Conservation (phyloP, 1,140 invertebrate species). For the Paracyclopina nana region DNA sequence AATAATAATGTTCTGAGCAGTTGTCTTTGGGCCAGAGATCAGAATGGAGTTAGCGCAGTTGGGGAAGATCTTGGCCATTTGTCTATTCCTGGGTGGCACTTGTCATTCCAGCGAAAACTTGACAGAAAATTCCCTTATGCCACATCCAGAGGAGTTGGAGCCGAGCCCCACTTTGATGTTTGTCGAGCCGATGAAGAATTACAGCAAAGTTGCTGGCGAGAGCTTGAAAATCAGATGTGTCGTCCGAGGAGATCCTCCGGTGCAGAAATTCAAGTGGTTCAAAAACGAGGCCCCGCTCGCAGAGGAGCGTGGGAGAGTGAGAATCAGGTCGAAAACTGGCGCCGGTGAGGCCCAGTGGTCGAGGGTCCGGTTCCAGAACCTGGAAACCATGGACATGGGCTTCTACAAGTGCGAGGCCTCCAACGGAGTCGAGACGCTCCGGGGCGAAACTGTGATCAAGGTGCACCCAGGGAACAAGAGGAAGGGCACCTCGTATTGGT, state of each 20-base stretch:
- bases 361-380: conserved; percentile 35
- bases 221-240: conserved; percentile 42
- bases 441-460: conserved; percentile 37
- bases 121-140: not conserved
- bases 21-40: no score
- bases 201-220: conserved; percentile 39
- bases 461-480: conserved; percentile 30
- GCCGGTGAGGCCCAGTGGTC: conserved; percentile 24
- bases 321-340: conserved; percentile 26
- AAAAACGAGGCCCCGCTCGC: conserved; percentile 41
- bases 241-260: conserved; percentile 38
- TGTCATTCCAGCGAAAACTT: not conserved
- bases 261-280: conserved; percentile 39
- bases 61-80: not conserved
- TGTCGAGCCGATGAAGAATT: conserved; percentile 32
- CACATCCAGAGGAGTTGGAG: no score
- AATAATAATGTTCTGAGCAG: no score
- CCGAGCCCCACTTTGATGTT: conserved; percentile 21
- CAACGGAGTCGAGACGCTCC: conserved; percentile 37
- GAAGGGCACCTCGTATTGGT: not conserved
- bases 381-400: conserved; percentile 43
- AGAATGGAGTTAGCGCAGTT: not conserved
- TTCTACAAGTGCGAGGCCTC: conserved; percentile 44
- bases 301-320: conserved; percentile 31
- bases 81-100: not conserved